Conservation (phyloP, 2,888 invertebrate genomes). For the Apomyelois bistriatella region DNA sequence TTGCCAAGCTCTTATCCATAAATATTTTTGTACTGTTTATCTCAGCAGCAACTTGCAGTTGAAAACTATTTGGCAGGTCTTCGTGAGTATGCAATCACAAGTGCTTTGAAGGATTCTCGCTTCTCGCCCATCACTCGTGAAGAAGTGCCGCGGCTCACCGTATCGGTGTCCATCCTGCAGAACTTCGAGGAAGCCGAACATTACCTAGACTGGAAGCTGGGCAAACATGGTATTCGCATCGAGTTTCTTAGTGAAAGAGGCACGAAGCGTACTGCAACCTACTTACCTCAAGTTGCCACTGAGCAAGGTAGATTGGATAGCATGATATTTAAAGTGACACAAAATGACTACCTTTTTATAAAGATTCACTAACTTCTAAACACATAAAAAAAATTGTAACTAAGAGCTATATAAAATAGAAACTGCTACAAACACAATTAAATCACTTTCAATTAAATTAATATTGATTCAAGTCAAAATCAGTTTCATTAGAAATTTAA, state of each 20-base stretch:
- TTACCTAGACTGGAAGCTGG: conserved; percentile 98
- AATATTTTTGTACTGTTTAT: background rate
- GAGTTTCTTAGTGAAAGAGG: conserved; percentile 97
- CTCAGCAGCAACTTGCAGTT: conserved; percentile 8
- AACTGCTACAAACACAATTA: too few species aligned
- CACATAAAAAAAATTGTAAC: too few species aligned
- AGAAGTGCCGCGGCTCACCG: conserved; percentile 94
- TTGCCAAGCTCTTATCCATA: background rate
- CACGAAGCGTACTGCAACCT: conserved; percentile 97
- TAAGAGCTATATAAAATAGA: too few species aligned
- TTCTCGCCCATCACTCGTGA: conserved; percentile 97
- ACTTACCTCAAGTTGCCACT: conserved; percentile 97
- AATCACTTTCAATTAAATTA: too few species aligned
- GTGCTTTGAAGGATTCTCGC: conserved; percentile 98
- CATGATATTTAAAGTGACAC: too few species aligned
- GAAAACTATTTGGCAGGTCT: conserved; percentile 81
- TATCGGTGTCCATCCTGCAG: conserved; percentile 97
- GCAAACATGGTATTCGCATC: conserved; percentile 98
- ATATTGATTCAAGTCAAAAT: too few species aligned
- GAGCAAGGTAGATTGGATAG: conserved; percentile 96
- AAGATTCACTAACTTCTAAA: too few species aligned
- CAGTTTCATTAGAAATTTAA: too few species aligned
- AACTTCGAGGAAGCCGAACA: conserved; percentile 97
- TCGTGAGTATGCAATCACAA: conserved; percentile 97
- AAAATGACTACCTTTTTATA: too few species aligned